A percentile compares a stretch with the other conserved stretches of the same genome.
These are phyloP conservation scores for Platalea minor DNA, from an alignment of 2,797 vertebrate species.

Conservation along the genomic window DNA sequence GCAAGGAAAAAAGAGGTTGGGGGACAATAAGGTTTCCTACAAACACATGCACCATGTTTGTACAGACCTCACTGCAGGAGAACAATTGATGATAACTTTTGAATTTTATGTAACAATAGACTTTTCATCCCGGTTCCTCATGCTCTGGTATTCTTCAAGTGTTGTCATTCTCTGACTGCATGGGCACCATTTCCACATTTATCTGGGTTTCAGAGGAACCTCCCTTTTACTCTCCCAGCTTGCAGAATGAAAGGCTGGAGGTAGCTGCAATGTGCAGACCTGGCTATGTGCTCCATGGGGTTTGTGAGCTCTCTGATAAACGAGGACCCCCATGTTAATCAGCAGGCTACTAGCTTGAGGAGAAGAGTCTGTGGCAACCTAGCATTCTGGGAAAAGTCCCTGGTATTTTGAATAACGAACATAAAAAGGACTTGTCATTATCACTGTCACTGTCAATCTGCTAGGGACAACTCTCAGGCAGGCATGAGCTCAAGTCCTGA, in stretches of 20 bases:
- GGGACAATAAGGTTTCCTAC: not conserved
- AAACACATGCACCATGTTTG: not conserved
- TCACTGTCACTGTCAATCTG: not conserved
- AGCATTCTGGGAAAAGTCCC: not conserved
- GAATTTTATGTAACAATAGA: not conserved
- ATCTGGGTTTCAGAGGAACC: not conserved
- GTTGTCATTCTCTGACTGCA: not conserved
- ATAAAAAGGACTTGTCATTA: not conserved
- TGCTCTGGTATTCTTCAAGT: not conserved
- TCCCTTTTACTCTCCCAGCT: not conserved
- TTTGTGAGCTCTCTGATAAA: not conserved
- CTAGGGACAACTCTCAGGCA: not conserved
- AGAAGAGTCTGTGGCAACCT: not conserved
- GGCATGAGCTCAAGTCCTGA: not conserved
- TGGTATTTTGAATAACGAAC: not conserved
- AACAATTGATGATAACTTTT: not conserved
- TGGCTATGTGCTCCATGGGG: not conserved
- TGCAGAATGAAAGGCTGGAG: not conserved
- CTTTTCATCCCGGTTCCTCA: not conserved
- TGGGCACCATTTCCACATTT: not conserved
- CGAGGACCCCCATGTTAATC: not conserved
- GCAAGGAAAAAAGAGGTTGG: not conserved
- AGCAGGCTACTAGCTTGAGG: not conserved
- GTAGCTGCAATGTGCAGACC: not conserved
- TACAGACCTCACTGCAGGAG: not conserved